Evolutionary conservation across 2,888 invertebrate species (phyloP).

Genomic region (Eupeodes luniger): DNA sequence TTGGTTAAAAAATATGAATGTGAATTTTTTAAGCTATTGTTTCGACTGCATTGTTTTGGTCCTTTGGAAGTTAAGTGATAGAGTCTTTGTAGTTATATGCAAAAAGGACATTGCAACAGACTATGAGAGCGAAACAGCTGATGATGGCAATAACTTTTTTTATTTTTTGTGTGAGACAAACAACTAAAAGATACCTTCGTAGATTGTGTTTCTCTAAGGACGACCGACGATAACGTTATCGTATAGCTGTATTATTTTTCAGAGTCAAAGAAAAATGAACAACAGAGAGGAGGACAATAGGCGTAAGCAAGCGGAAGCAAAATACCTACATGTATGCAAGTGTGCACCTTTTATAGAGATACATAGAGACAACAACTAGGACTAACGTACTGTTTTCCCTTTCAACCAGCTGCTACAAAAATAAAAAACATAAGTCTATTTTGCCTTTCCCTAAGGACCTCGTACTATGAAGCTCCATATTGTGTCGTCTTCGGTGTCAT

Average conservation of each 20-base stretch:
- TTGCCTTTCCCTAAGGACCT: neutral
- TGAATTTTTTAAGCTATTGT: slow-evolving; percentile 53
- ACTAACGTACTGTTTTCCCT: slow-evolving; percentile 53
- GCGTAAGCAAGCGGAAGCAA: slow-evolving; percentile 66
- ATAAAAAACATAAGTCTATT: slow-evolving; percentile 15
- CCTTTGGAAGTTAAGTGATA: slow-evolving; percentile 65
- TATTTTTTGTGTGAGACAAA: neutral
- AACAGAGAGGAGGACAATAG: slow-evolving; percentile 57
- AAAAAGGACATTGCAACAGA: slow-evolving; percentile 12
- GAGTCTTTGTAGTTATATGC: slow-evolving; percentile 27
- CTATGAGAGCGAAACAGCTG: slow-evolving; percentile 56
- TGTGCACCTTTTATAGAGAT: slow-evolving; percentile 38
- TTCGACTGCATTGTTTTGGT: slow-evolving; percentile 59
- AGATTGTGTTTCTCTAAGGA: neutral
- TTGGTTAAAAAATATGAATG: neutral
- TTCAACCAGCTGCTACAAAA: slow-evolving; percentile 11
- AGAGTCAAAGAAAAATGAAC: slow-evolving; percentile 48
- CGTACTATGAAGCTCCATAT: slow-evolving; percentile 1
- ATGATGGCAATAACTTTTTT: slow-evolving; percentile 41
- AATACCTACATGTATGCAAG: slow-evolving; percentile 21
- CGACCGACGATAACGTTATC: no score
- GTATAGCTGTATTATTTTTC: neutral
- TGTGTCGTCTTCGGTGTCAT: neutral
- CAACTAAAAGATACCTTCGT: neutral
- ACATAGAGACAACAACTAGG: no score